These are phyloP conservation scores for Motacilla tschutschensis DNA, from an alignment of 2,113 vertebrate genomes.

Conservation along the genomic window DNA sequence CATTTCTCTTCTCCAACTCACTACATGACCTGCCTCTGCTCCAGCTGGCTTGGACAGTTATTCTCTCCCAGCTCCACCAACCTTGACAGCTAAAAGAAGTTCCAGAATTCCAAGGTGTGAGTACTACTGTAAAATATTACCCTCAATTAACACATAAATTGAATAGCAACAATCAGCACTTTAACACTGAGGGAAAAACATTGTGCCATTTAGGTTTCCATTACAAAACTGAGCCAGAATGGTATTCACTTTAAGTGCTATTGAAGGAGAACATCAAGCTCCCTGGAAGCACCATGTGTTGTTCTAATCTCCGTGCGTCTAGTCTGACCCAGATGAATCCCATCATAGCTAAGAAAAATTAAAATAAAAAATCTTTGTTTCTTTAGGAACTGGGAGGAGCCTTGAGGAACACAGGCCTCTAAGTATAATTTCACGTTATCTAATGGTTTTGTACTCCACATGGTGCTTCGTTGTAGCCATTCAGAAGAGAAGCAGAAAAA, in stretches of 20 bases:
- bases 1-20: background rate
- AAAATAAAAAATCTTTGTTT: background rate
- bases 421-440: background rate
- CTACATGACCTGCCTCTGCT: background rate
- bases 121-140: background rate
- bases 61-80: background rate
- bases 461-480: background rate
- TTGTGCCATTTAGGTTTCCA: background rate
- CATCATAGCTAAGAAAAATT: background rate
- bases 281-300: background rate
- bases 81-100: background rate
- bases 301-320: background rate
- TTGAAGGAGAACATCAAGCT: background rate
- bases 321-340: background rate
- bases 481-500: constrained; percentile 23
- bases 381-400: background rate
- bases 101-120: background rate
- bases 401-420: background rate
- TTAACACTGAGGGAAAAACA: background rate
- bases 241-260: background rate
- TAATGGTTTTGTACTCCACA: constrained; percentile 2
- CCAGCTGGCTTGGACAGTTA: background rate
- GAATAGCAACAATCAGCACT: background rate
- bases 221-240: background rate
- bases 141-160: background rate